Evolutionary conservation across 2,888 invertebrate genomes (phyloP), one percentile per base, ranked within the genome.

Genomic region (Volucella inflata): DNA sequence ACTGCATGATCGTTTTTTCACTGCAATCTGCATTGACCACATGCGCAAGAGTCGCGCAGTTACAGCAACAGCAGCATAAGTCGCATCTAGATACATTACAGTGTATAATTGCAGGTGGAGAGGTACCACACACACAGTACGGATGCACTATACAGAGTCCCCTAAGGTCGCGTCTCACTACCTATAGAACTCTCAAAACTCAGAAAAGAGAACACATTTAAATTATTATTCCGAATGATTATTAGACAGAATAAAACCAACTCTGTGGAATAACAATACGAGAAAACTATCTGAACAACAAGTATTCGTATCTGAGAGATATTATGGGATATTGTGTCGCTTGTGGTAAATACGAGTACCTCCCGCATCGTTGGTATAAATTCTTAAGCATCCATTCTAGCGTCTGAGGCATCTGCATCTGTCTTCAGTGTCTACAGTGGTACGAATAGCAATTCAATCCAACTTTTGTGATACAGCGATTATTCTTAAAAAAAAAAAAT

Each of bases 181-280:
- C n/a, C 14, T 12, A 0, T 0, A 14, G n/a, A 46, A 46, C n/a
- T 14, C 46, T 6, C 46, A 14, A 12, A 46, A 46, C 14, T 14
- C 46, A 46, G n/a, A 46, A 12, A 4, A 30, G 30, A 40, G 57
- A 75, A 64, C 72, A 80, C 71, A 85, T 85, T 85, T 85, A 85
- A 85, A 85, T 85, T 85, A 85, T 85, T 81, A 81, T 85, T 81
- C 85, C 71, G 77, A 85, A 85, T 85, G 76, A 85, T 85, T 85
- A 85, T 85, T 85, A 85, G 85, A 85, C 75, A 71, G 65, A 75
- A 17, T 74, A 64, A 79, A 65, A 12, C 38, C 72, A 76, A 76
- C 44, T 9, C 42, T 67, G 40, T 68, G 44, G 48, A 62, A 50
- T 40, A 78, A 78, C 65, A 78, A 74, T 79, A 81, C 65, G 30